Percentiles rank a stretch among this genome's conserved stretches.
Conservation (phyloP, 1,140 invertebrate genomes). For the Parasteatoda tepidariorum region DNA sequence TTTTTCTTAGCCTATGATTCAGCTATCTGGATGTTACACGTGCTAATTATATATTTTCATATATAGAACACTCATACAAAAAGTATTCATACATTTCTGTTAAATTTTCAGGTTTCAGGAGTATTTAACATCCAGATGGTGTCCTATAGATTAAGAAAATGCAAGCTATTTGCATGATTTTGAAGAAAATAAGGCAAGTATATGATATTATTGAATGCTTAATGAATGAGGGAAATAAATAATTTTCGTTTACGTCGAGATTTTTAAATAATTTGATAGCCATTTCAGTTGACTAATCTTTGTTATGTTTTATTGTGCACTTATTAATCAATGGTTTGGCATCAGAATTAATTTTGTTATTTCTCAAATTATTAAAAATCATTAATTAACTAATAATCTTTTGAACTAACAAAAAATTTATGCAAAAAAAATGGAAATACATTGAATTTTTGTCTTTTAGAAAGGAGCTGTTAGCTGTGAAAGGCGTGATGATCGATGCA, state of each 20-base stretch:
- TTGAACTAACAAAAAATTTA: too few species aligned
- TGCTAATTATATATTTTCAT: neutral
- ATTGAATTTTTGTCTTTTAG: too few species aligned
- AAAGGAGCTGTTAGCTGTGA: conserved; percentile 51
- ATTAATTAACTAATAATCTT: too few species aligned
- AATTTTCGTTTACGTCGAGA: neutral
- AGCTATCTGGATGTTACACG: conserved; percentile 40
- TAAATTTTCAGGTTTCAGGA: conserved; percentile 45
- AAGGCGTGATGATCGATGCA: conserved; percentile 12
- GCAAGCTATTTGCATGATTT: conserved; percentile 41
- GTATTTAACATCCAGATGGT: conserved; percentile 54
- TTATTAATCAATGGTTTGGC: too few species aligned
- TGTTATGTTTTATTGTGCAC: too few species aligned
- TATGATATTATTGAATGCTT: neutral
- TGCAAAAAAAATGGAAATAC: too few species aligned
- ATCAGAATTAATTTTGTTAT: too few species aligned
- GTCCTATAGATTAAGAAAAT: conserved; percentile 50
- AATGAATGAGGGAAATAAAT: neutral
- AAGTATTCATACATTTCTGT: conserved; percentile 25
- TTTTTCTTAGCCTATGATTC: conserved; percentile 36
- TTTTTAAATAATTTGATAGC: too few species aligned
- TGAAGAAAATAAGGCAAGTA: conserved; percentile 44
- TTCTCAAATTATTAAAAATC: too few species aligned
- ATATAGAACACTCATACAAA: neutral
- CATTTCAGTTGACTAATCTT: too few species aligned